Evolutionary conservation across 2,113 vertebrate genomes (phyloP), one percentile per base, ranked within the genome.

Genomic region (Sylvia atricapilla): DNA sequence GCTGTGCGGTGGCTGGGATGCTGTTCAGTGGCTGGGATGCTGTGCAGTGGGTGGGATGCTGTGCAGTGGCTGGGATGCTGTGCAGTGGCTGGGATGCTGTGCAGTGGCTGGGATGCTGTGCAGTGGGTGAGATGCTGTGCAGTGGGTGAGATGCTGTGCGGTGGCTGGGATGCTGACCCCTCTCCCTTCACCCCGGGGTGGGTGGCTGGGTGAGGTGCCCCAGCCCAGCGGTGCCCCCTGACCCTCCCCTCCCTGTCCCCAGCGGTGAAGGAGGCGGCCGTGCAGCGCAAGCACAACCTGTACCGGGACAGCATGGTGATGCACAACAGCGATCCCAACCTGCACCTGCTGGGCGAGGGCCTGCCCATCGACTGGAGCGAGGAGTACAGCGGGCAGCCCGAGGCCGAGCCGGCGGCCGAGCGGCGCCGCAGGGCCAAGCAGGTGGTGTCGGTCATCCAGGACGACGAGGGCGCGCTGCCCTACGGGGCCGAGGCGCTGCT

Each of bases 221-320:
- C 3, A 5, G 9, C 15, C 9, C 0, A 1, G 31, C 0, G 0
- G 7, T 33, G 5, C 13, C 66, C 7, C 22, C 5, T 96, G 67
- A 79, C 66, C 6, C 13, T 14, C 15, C 56, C 5, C 22, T 23
- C 23, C 56, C 33, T 4, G 27, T 62, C 8, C 73, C 3, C 97
- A 99, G 99, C 99, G 3, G 99, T 99, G 98, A 99, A 99, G 97
- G 99, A 99, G 82, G 99, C 99, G 0, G 99, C 99, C 0, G 98
- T 99, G 86, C 99, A 99, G 98, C 97, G 99, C 82, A 99, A 98
- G 89, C 99, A 99, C 97, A 99, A 99, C 92, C 98, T 99, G 15
- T 99, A 98, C 97, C 97, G 99, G 8, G 99, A 99, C 98, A 99
- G 99, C 97, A 97, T 99, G 60, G 97, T 99, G 30, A 96, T 99